Conservation (phyloP, 2,113 vertebrate genomes). For the Tachuris rubrigastra region DNA sequence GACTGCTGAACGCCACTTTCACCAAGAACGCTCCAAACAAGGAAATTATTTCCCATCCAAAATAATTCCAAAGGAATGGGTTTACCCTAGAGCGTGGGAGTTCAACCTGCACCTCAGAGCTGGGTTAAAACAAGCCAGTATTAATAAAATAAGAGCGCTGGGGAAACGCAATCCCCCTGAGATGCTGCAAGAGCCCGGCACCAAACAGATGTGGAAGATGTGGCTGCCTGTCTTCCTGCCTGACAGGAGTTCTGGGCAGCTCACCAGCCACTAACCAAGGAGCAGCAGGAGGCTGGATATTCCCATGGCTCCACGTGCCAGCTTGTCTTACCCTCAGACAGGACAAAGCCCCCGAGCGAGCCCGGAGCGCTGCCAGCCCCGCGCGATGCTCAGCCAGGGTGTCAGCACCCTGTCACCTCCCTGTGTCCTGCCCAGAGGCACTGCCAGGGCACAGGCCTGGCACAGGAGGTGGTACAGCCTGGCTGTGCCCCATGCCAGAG, state of each 20-base stretch:
- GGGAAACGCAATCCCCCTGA: not conserved
- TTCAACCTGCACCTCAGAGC: accelerated
- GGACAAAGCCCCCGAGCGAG: not conserved
- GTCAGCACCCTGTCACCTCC: not conserved
- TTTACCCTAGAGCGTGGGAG: too few species aligned
- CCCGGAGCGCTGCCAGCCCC: accelerated
- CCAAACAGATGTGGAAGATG: not conserved
- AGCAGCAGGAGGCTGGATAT: not conserved
- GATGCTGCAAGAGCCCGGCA: not conserved
- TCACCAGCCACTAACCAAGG: accelerated
- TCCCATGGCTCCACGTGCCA: not conserved
- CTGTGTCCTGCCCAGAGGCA: accelerated
- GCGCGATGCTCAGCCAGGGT: accelerated
- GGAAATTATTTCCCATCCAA: not conserved
- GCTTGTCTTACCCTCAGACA: not conserved
- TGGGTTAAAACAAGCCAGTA: not conserved
- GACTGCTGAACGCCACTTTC: not conserved
- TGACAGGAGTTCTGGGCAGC: not conserved
- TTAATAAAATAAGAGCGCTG: not conserved
- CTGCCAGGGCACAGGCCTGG: not conserved
- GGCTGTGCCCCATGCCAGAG: not conserved
- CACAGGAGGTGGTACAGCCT: not conserved
- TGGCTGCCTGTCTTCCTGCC: accelerated
- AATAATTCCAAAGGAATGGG: accelerated
- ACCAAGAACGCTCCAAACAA: not conserved